Conservation (phyloP, 2,113 vertebrate genomes). For the Dissostichus mawsoni region DNA sequence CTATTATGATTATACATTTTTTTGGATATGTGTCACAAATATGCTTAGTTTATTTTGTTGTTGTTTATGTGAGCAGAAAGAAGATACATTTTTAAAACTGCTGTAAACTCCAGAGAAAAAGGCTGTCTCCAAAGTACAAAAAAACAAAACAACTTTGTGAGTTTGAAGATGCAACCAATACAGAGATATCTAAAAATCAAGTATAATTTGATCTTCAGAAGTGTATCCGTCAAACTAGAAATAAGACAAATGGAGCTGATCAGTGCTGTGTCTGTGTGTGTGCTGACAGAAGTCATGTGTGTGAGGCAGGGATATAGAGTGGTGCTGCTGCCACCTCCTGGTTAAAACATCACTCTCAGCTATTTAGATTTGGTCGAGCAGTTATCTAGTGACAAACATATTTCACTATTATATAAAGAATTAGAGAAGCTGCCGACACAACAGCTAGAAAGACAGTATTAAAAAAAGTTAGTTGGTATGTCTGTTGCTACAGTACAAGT, state of each 20-base stretch:
- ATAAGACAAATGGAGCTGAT: conserved; percentile 34
- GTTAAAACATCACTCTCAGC: conserved; percentile 20
- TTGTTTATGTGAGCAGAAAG: not conserved
- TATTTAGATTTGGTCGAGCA: not conserved
- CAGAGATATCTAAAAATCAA: conserved; percentile 1
- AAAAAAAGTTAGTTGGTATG: not conserved
- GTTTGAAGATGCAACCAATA: conserved; percentile 1
- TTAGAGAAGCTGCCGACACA: not conserved
- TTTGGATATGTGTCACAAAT: not conserved
- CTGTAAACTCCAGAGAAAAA: not conserved
- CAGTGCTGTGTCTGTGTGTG: conserved; percentile 15
- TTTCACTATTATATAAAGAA: not conserved
- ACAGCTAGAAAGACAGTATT: too few relatives aligned
- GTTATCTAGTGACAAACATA: not conserved
- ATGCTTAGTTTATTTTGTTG: not conserved
- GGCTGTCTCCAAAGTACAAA: not conserved
- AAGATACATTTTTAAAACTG: not conserved
- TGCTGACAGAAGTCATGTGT: not conserved
- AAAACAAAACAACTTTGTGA: not conserved
- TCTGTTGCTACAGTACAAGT: not conserved
- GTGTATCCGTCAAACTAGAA: conserved; percentile 22
- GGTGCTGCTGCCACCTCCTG: conserved; percentile 78
- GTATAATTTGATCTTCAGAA: conserved; percentile 5
- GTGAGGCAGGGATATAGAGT: conserved; percentile 18
- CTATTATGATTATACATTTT: too few relatives aligned